Base-by-base conservation (phyloP, 2,797 vertebrate species). In the Coregonus suidteri region DNA sequence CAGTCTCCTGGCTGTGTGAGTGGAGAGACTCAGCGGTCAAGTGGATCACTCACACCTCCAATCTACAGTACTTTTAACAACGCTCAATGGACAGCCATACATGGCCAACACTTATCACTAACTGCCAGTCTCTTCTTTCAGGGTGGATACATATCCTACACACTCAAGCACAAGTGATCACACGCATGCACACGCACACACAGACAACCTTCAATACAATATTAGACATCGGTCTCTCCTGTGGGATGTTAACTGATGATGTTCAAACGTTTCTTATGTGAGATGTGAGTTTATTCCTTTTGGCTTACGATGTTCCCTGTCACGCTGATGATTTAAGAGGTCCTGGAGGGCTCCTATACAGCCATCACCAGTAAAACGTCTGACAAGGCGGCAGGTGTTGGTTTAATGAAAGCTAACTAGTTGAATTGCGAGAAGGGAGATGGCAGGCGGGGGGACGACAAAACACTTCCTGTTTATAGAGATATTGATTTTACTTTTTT, bases 341-440 rank as follows among this genome's bases (percentile, higher is more conserved):
- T 87, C 77, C 79, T 75, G 65, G 4, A 16, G 66, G 66, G 31
- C 66, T 68, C 34, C 14, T 35, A 34, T 2, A 18, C 34, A 6
- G 66, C 31, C 4, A 18, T 68, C 66, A 68, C 31, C 66, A 81
- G 74, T 47, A 88, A 87, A 52, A 90, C 84, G 53, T 51, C 77
- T 79, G 52, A 73, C 78, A 53, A 51, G 73, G 77, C 75, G 83
- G 80, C 83, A 89, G 83, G 79, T 89, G 82, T 79, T 83, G 80
- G 75, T 89, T 83, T 88, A 82, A 91, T 92, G 73, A 86, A 88
- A 83, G 74, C 77, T 84, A 83, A 86, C 73, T 78, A 4, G 71
- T 80, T 47, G 53, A 86, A 77, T 81, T 78, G 77, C 82, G 81
- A 83, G 83, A 9, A 20, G 76, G 73, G 75, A 87, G 81, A 82